Evolutionary conservation across 2,113 vertebrate genomes (phyloP), one percentile per base, ranked within the genome.

Genomic region (Chinchilla lanigera): DNA sequence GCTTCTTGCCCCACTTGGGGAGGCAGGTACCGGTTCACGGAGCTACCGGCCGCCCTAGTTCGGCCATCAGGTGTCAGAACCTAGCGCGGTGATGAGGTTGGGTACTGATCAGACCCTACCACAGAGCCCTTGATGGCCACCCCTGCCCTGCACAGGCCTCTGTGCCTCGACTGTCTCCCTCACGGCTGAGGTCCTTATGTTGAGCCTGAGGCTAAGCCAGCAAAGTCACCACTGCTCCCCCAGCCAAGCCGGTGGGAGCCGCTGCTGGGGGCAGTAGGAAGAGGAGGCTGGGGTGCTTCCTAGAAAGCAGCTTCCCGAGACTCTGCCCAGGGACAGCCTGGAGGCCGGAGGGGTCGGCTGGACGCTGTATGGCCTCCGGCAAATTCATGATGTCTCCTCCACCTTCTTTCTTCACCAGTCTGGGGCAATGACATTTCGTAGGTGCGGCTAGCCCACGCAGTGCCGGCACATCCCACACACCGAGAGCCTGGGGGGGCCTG

Each of bases 101-200:
- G 19, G 47, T 5, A 54, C 10, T 41, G 47, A 7, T 28, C 3
- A 52, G 30, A 26, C 44, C 20, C 4, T 47, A 7, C 28, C 58
- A 47, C 14, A 47, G 50, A 71, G 75, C 84, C n/a, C 28, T 44
- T 16, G 5, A 2, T 47, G 50, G 33, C 86, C 81, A 4, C 26
- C 1, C 30, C 56, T 20, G 38, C 33, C 54, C 33, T 2, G 4
- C 12, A 10, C 4, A 82, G 3, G 67, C 10, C 1, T n/a, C 60
- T 54, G 24, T 0, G 33, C 41, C 33, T 44, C 75, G 63, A 35
- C 83, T 44, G 38, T 33, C 3, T 58, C 33, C 20, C 58, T 52
- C 26, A 1, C 1, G 3, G 5, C 4, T 24, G 30, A 77, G 33
- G 9, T 17, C 54, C 16, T 2, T 0, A 4, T 7, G 7, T 4